Conservation (phyloP, 2,113 vertebrate species). For the Hemichromis elongatus region DNA sequence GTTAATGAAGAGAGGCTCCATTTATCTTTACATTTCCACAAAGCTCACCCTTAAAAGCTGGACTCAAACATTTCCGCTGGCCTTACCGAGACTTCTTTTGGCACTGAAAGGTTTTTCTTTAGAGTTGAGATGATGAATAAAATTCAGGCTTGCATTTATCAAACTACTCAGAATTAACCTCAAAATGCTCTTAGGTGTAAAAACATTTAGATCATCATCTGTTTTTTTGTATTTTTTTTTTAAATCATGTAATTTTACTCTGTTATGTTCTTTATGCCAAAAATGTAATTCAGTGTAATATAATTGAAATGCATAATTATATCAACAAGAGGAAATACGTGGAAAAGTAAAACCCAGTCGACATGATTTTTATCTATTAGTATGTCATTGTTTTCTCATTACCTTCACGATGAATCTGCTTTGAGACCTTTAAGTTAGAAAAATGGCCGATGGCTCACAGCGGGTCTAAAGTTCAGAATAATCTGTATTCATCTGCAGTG, state of each 20-base stretch:
- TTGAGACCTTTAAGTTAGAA: background rate
- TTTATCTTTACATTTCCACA: background rate
- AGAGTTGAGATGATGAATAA: background rate
- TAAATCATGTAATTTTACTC: background rate
- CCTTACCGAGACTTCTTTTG: background rate
- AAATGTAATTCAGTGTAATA: background rate
- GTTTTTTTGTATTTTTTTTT: background rate
- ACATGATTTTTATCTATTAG: background rate
- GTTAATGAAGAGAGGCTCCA: background rate
- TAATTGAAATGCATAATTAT: background rate
- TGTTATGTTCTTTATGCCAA: background rate
- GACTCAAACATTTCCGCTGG: background rate
- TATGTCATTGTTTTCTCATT: background rate
- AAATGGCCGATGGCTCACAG: background rate
- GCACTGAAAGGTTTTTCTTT: background rate
- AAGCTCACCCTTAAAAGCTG: background rate
- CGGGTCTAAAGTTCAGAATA: background rate
- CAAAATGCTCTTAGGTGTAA: background rate
- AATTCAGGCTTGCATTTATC: background rate
- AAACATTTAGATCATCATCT: background rate
- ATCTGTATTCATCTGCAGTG: accelerated
- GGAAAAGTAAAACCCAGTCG: background rate
- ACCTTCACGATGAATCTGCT: background rate
- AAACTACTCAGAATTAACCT: background rate
- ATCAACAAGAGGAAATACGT: background rate